Base-by-base conservation (phyloP, 2,797 vertebrate genomes). In the Sardinella longiceps region DNA sequence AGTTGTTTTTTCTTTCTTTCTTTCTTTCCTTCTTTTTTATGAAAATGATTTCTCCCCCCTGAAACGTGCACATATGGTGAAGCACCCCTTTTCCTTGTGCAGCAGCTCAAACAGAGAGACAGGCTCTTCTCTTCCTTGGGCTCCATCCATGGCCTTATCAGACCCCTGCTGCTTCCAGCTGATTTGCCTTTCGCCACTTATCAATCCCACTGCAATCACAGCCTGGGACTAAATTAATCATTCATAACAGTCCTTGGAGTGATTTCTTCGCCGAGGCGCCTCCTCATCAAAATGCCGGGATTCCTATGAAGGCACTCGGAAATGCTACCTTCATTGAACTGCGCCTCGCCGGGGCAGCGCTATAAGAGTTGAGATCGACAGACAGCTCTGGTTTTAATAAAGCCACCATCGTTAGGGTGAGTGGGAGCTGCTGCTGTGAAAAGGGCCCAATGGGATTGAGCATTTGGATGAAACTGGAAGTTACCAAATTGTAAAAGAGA, bases 131-230 rank as follows among this genome's bases (percentile, higher is more conserved):
- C 37, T 23, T 77, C 33, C 37, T 37, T 85, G 87, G 85, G 86
- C 56, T 85, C 82, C 82, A 63, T 70, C 80, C 83, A 46, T 56
- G 18, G 81, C 77, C 83, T 86, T 84, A 83, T 86, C 86, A 86
- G 81, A 84, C 84, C 87, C 86, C 85, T 85, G 82, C 88, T 85
- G 85, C 43, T 85, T 84, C 81, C 84, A 80, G 83, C 85, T 90
- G 89, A 88, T 90, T 90, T 90, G 83, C 86, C 63, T 86, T 83
- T 77, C 84, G 83, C 86, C 84, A 85, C 88, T 89, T 88, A 87
- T 85, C 88, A 89, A 88, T 86, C 63, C 84, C 80, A 83, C 63
- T 48, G 81, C 87, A 87, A 86, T 90, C 87, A 90, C 82, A 89
- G 58, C 83, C 81, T 63, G 51, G 82, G 81, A 43, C 74, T 81